A percentile compares a stretch with the other conserved stretches of the same genome.
Evolutionary conservation across 2,113 vertebrate genomes (phyloP).

Genomic region (Sitta europaea): DNA sequence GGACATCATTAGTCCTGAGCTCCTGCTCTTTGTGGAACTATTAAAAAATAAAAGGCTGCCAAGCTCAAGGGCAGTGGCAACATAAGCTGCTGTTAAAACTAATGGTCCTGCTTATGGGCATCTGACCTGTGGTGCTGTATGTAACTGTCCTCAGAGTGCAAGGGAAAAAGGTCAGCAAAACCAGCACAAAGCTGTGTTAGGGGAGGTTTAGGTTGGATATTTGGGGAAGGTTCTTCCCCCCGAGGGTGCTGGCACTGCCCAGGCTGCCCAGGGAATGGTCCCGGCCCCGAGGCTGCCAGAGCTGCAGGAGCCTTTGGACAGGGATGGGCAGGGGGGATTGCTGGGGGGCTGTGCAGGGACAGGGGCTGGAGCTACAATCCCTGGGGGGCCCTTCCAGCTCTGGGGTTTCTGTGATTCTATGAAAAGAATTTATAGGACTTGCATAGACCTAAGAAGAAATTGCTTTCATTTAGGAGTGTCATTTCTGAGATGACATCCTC

Average conservation of each 20-base stretch:
- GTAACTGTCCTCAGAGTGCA: not conserved
- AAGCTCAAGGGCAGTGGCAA: not conserved
- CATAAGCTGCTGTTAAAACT: not conserved
- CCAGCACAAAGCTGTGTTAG: not conserved
- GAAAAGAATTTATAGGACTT: not conserved
- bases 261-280: not conserved
- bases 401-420: not conserved
- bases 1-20: not conserved
- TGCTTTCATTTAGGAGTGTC: not conserved
- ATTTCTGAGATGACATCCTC: not conserved
- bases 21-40: not conserved
- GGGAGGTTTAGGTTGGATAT: not conserved
- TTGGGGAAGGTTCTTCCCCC: not conserved
- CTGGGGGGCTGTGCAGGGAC: fast-evolving
- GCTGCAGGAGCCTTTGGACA: not conserved
- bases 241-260: not conserved
- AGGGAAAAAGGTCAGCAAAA: not conserved
- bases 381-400: not conserved
- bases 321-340: not conserved
- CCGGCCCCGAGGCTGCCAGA: not conserved
- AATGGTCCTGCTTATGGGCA: not conserved
- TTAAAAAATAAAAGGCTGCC: not conserved
- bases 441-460: not conserved
- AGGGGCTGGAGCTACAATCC: not conserved
- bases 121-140: not conserved